Percentiles rank a stretch among this genome's conserved stretches.
These are phyloP conservation scores for Vultur gryphus DNA, from an alignment of 2,797 vertebrate genomes.

Conservation along the genomic window DNA sequence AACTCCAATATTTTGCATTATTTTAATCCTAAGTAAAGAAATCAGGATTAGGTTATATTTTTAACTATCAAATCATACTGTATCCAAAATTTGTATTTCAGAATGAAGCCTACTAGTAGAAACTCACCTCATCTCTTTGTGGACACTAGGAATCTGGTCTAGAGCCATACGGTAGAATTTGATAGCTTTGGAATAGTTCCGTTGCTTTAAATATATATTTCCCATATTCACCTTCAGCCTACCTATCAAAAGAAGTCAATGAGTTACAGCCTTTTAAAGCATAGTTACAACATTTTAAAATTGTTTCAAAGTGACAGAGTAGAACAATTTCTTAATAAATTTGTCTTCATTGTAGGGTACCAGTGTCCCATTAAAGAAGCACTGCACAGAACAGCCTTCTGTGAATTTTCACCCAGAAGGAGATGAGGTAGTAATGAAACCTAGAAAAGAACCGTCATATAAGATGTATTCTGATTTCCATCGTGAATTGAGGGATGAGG, in stretches of 20 bases:
- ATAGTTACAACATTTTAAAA: neutral
- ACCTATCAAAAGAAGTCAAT: constrained; percentile 74
- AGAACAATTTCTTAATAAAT: neutral
- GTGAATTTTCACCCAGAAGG: neutral
- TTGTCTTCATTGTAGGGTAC: neutral
- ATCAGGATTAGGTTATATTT: neutral
- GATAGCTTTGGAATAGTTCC: constrained; percentile 93
- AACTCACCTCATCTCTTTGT: constrained; percentile 89
- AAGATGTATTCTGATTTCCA: neutral
- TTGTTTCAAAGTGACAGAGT: neutral
- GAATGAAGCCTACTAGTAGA: neutral
- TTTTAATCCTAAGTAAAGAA: constrained; percentile 85
- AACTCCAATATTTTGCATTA: constrained; percentile 95
- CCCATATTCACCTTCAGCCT: constrained; percentile 95
- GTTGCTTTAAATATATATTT: constrained; percentile 96
- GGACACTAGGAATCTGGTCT: constrained; percentile 90
- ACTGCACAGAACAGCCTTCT: neutral
- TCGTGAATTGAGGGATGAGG: neutral
- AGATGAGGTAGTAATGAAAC: neutral
- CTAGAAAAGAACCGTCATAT: neutral
- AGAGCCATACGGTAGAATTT: constrained; percentile 98
- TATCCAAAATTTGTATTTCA: neutral
- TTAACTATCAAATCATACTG: neutral
- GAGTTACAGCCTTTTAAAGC: neutral
- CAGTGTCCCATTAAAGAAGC: neutral